Conservation (phyloP, 1,140 invertebrate genomes). For the Heterodera carotae region DNA sequence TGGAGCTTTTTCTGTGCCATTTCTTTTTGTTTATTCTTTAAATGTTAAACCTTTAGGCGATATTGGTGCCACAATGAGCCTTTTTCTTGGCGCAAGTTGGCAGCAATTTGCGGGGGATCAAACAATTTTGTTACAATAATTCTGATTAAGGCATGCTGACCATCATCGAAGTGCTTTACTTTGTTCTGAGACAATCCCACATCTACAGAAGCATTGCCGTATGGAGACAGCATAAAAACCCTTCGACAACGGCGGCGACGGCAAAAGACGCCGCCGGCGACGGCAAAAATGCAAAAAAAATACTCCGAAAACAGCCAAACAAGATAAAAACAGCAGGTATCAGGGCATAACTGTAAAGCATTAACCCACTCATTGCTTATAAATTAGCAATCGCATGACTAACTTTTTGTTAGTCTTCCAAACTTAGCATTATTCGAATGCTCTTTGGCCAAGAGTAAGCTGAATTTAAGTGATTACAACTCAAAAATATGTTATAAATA, state of each 20-base stretch:
- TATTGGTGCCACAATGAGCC: slow-evolving; percentile 61
- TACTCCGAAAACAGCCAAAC: too few relatives aligned
- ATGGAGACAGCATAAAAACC: slow-evolving; percentile 16
- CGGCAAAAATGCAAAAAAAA: too few relatives aligned
- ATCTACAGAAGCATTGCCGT: slow-evolving; percentile 24
- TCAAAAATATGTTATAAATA: too few relatives aligned
- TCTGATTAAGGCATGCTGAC: slow-evolving; percentile 54
- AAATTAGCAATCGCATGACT: too few relatives aligned
- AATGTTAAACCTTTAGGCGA: slow-evolving; percentile 51
- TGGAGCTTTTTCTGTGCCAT: slow-evolving; percentile 61
- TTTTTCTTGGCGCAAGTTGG: slow-evolving; percentile 57
- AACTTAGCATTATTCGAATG: too few relatives aligned
- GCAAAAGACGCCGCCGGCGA: background rate
- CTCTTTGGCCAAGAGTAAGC: too few relatives aligned
- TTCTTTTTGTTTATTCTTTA: slow-evolving; percentile 6
- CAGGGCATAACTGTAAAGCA: too few relatives aligned
- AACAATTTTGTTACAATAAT: slow-evolving; percentile 14
- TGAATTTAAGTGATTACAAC: too few relatives aligned
- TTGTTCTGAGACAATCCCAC: slow-evolving; percentile 43
- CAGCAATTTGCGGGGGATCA: background rate
- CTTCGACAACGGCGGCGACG: background rate
- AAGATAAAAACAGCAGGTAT: too few relatives aligned
- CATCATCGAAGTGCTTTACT: slow-evolving; percentile 62
- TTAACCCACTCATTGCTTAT: too few relatives aligned
- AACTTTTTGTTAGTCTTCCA: too few relatives aligned